Evolutionary conservation across 2,888 invertebrate species (phyloP).

Genomic region (Panzeria rudis): DNA sequence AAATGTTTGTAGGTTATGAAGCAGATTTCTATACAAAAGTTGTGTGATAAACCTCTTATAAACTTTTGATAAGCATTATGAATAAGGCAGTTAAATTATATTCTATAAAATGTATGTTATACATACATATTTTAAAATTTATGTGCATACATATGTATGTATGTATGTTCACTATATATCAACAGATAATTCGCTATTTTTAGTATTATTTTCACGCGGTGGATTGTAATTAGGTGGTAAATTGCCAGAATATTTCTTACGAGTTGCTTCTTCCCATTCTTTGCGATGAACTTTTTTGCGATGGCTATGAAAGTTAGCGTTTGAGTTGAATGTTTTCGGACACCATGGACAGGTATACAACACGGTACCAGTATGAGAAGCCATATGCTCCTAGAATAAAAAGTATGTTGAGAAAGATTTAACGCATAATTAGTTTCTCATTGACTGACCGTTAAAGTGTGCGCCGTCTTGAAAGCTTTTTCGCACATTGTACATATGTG

Average conservation of each 20-base stretch:
- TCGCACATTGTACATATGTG: conserved; percentile 81
- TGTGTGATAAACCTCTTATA: too few species aligned
- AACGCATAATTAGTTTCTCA: neutral
- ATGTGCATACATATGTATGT: neutral
- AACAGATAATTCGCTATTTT: conserved; percentile 30
- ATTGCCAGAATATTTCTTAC: conserved; percentile 64
- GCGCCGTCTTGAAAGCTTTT: conserved; percentile 81
- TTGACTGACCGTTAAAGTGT: conserved; percentile 78
- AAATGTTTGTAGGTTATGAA: too few species aligned
- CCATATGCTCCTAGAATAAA: conserved; percentile 79
- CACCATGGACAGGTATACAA: conserved; percentile 80
- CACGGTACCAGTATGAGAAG: conserved; percentile 80
- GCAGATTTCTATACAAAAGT: too few species aligned
- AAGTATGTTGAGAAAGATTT: neutral
- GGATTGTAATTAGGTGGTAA: conserved; percentile 58
- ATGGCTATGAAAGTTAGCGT: conserved; percentile 81
- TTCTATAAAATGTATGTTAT: too few species aligned
- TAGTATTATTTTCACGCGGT: conserved; percentile 22
- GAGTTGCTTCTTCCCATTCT: conserved; percentile 79
- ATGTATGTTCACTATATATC: conserved; percentile 28
- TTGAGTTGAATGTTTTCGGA: conserved; percentile 81
- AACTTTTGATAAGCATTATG: too few species aligned
- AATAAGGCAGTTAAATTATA: too few species aligned
- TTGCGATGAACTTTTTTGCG: conserved; percentile 80
- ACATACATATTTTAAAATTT: too few species aligned